Percentiles rank a stretch among this genome's conserved stretches.
These are phyloP conservation scores for Acrocyrtus sp. DNA, from an alignment of 2,888 invertebrate genomes.

Conservation along the genomic window DNA sequence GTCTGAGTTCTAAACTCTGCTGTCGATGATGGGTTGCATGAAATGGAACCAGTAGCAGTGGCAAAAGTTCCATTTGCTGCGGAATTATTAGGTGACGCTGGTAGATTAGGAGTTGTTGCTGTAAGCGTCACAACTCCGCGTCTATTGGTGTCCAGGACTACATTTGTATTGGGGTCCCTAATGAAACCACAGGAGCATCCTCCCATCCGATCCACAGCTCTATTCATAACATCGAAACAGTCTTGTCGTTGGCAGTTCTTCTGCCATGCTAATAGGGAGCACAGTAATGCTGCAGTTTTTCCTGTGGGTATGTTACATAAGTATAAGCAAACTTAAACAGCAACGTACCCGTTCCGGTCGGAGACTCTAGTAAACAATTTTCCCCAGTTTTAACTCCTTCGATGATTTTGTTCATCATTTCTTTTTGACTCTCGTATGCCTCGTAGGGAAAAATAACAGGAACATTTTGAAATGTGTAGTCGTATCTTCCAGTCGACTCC, in stretches of 20 bases:
- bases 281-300: slow-evolving; percentile 59
- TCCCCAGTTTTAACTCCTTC: slow-evolving; percentile 39
- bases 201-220: slow-evolving; percentile 12
- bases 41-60: neutral
- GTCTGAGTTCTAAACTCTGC: too few species aligned
- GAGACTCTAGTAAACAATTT: slow-evolving; percentile 57
- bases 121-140: neutral
- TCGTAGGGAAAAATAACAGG: slow-evolving; percentile 52
- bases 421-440: slow-evolving; percentile 53
- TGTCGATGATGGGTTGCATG: too few species aligned
- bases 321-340: neutral
- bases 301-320: too few species aligned
- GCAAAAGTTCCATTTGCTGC: neutral
- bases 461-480: slow-evolving; percentile 21
- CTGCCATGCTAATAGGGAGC: slow-evolving; percentile 55
- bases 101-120: neutral
- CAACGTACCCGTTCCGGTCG: slow-evolving; percentile 53
- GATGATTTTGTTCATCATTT: slow-evolving; percentile 57
- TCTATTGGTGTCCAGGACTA: neutral
- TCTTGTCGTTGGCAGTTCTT: slow-evolving; percentile 11
- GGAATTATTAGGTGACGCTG: neutral
- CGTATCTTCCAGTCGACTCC: neutral
- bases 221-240: slow-evolving; percentile 17
- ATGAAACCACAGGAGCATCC: slow-evolving; percentile 47
- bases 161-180: slow-evolving; percentile 4